Evolutionary conservation across 2,113 vertebrate genomes (phyloP).

Genomic region (Edolisoma coerulescens): DNA sequence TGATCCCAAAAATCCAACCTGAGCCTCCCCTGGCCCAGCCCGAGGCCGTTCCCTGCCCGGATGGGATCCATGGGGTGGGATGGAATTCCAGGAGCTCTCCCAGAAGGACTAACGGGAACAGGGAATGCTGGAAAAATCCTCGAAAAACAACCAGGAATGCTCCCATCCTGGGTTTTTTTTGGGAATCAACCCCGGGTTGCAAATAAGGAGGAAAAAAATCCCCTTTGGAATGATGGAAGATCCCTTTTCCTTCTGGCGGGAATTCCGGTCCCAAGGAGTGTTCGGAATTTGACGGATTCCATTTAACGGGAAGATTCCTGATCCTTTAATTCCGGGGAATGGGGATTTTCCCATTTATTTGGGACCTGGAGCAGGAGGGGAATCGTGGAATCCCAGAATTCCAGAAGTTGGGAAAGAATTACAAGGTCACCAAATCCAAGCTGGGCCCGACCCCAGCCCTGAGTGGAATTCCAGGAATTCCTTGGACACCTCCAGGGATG

Average conservation of each 20-base stretch:
- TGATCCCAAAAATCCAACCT: too few relatives aligned
- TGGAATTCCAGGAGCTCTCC: background rate
- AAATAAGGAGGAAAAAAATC: background rate
- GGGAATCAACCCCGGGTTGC: rapidly evolving
- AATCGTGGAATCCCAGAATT: background rate
- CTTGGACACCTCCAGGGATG: background rate
- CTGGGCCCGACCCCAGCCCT: rapidly evolving
- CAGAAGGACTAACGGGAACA: background rate
- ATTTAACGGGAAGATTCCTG: background rate
- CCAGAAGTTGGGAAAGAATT: background rate
- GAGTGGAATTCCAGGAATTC: background rate
- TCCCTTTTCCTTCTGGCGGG: too few relatives aligned
- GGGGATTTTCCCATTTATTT: rapidly evolving
- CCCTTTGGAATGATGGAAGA: background rate
- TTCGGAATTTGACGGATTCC: background rate
- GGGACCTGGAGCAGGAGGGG: background rate
- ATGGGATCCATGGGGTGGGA: too few relatives aligned
- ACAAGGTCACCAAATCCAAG: background rate
- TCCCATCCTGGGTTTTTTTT: too few relatives aligned
- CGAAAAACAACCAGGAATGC: background rate
- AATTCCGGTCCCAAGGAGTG: background rate
- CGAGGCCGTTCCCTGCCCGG: background rate
- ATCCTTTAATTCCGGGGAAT: background rate
- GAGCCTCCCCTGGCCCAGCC: too few relatives aligned
- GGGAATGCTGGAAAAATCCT: background rate